Percentiles rank a stretch among this genome's conserved stretches.
phyloP scores from a whole-genome alignment of 2,797 vertebrate species.

The Pangasius djambal region DNA sequence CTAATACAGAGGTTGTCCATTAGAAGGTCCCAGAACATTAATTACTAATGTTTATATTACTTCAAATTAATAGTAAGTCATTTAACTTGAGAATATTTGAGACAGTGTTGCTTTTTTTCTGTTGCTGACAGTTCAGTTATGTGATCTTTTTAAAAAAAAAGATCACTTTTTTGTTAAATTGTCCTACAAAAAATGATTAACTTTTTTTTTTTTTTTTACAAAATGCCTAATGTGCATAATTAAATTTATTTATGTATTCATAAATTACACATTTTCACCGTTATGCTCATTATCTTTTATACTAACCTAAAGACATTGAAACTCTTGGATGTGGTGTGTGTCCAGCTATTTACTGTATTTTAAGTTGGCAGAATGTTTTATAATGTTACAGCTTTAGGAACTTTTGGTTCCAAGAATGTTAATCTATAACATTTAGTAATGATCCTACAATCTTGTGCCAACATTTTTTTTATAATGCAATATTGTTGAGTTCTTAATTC shows the following conservation, averaged over 20 bases:
- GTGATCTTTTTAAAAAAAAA: not conserved
- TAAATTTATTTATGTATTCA: not conserved
- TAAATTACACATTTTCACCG: not conserved
- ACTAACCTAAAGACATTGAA: not conserved
- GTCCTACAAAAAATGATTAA: not conserved
- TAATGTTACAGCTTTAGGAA: not conserved
- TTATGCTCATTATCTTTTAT: not conserved
- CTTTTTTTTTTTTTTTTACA: not conserved
- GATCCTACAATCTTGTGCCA: not conserved
- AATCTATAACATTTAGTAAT: not conserved
- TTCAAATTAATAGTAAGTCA: not conserved
- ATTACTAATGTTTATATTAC: not conserved
- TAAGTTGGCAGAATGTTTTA: not conserved
- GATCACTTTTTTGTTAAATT: not conserved
- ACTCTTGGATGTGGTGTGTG: not conserved
- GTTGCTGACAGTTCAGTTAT: not conserved
- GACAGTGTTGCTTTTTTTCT: not conserved
- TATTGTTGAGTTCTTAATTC: not conserved
- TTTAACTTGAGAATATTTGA: not conserved
- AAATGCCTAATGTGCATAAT: not conserved
- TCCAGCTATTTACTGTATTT: not conserved
- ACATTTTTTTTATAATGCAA: not conserved
- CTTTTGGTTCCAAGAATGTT: not conserved
- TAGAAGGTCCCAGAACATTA: slow-evolving; percentile 7
- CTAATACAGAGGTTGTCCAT: not conserved